phyloP scores from a whole-genome alignment of 2,113 vertebrate species.

The Helogale parvula region DNA sequence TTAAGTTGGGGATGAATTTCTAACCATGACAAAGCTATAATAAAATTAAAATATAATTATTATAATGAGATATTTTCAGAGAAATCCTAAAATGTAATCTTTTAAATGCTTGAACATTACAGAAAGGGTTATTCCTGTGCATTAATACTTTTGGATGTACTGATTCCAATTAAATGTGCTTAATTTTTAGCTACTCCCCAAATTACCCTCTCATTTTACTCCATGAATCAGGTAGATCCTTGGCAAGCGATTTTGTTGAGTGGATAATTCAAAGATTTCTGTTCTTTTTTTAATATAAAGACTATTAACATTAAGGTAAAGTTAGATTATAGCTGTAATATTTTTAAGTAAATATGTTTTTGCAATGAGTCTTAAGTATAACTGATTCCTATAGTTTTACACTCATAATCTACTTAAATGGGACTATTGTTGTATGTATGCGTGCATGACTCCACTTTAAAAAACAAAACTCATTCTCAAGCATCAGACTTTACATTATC shows the following conservation, averaged over 20 bases:
- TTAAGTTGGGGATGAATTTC: not conserved
- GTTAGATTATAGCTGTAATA: not conserved
- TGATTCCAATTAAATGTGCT: not conserved
- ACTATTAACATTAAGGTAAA: not conserved
- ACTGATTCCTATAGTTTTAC: not conserved
- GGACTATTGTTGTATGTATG: not conserved
- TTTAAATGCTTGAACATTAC: not conserved
- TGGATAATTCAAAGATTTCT: not conserved
- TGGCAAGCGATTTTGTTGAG: not conserved
- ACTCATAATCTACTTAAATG: constrained; percentile 19
- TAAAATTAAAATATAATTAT: not conserved
- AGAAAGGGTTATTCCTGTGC: not conserved
- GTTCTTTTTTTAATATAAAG: not conserved
- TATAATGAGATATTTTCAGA: not conserved
- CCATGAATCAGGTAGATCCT: not conserved
- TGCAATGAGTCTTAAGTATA: constrained; percentile 8
- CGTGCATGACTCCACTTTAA: not conserved
- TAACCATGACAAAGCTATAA: not conserved
- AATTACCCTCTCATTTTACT: not conserved
- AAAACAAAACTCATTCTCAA: not conserved
- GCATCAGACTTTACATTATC: not conserved
- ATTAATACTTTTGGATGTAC: not conserved
- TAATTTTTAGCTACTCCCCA: not conserved
- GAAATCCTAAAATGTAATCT: not conserved
- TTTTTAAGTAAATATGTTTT: constrained; percentile 9